Evolutionary conservation across 2,797 vertebrate genomes (phyloP), one percentile per base, ranked within the genome.

Genomic region (Sus cebifrons): DNA sequence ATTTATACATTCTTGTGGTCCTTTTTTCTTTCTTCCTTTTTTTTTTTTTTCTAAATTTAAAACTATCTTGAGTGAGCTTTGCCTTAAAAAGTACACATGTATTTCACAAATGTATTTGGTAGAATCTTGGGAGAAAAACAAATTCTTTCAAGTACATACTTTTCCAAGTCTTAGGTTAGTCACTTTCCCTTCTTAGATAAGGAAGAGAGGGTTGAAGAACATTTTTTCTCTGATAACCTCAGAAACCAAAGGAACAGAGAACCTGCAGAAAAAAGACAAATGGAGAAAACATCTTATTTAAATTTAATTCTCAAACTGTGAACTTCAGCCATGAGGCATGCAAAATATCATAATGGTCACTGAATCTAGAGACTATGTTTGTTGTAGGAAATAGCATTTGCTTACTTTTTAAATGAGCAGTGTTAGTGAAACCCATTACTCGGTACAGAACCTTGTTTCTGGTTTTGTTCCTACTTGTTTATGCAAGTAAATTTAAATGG

Each of bases 61-160:
- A 82, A 94, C 32, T 86, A 86, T 65, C 83, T 75, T 75, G 54
- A 92, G 36, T 56, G 64, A 90, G 36, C 4, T 58, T 92, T 83
- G 36, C 32, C 75, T 90, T 56, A 79, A 87, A 71, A 82, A 44
- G n/a, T 17, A 36, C 8, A 36, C 62, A 60, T 25, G 62, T 52
- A 77, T 67, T 10, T 89, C 74, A 65, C n/a, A 36, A 65, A 71
- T n/a, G 23, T 40, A 83, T 65, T 78, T 84, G 27, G 27, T 56
- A 65, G 86, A 89, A 36, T 1, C 54, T 44, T 75, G n/a, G 27
- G 40, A 77, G 71, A 14, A 13, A 52, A 84, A 86, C 79, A 21
- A 29, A 56, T n/a, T 67, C 12, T 86, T 90, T 56, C 67, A 95
- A 65, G 32, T n/a, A 89, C 16, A 40, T 62, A 29, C 64, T 92